Conservation (phyloP, 2,797 vertebrate genomes). For the Phoebastria nigripes region DNA sequence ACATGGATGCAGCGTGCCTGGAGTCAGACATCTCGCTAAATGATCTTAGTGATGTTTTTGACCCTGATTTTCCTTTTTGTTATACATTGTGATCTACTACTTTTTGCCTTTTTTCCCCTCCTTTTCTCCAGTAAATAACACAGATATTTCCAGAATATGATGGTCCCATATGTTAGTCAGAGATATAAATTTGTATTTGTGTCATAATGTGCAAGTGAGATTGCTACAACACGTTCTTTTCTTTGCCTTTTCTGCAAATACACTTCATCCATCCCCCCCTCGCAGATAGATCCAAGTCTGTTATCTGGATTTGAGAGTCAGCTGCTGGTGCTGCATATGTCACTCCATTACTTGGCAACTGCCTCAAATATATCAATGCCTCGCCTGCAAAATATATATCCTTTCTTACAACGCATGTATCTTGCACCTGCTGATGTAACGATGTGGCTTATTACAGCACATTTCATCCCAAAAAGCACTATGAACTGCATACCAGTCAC, state of each 20-base stretch:
- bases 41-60: not conserved
- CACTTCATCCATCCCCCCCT: not conserved
- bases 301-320: not conserved
- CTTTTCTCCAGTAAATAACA: not conserved
- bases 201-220: not conserved
- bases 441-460: not conserved
- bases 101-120: not conserved
- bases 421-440: not conserved
- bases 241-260: not conserved
- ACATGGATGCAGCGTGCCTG: not conserved
- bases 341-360: not conserved
- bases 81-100: not conserved
- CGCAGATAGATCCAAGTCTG: not conserved
- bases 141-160: not conserved
- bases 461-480: not conserved
- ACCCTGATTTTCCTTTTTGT: not conserved
- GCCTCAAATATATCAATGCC: not conserved
- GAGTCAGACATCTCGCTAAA: not conserved
- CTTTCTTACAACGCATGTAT: not conserved
- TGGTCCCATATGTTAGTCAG: not conserved
- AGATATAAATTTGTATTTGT: not conserved
- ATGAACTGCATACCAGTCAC: rapidly evolving
- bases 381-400: not conserved
- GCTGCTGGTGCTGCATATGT: not conserved
- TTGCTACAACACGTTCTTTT: not conserved